Conservation (phyloP, 1,140 invertebrate species). For the Lordiphosa mommai region DNA sequence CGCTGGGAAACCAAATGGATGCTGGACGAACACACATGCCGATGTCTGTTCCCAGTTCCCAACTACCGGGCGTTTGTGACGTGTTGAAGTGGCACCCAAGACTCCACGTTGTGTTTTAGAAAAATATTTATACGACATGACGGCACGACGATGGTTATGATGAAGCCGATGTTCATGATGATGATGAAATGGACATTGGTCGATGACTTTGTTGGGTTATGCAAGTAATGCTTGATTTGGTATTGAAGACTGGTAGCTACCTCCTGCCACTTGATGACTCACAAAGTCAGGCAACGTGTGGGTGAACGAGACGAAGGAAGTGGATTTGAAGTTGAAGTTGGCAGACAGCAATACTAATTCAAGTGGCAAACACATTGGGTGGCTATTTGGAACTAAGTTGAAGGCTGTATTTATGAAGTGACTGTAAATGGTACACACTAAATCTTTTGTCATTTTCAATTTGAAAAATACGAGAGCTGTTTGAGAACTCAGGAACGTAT, state of each 20-base stretch:
- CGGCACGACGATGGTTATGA: conserved; percentile 28
- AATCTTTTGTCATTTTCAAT: too few species aligned
- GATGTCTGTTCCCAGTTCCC: conserved; percentile 15
- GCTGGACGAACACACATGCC: conserved; percentile 28
- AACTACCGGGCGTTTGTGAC: conserved; percentile 57
- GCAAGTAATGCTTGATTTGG: conserved; percentile 77
- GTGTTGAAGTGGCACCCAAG: conserved; percentile 51
- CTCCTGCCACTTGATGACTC: conserved; percentile 64
- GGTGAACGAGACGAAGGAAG: conserved; percentile 16
- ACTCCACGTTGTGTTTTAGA: conserved; percentile 43
- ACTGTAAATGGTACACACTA: too few species aligned
- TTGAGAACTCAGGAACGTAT: too few species aligned
- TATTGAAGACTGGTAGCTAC: conserved; percentile 75
- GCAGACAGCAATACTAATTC: conserved; percentile 9
- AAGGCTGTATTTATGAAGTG: conserved; percentile 1
- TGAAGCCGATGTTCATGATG: conserved; percentile 19
- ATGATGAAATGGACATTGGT: conserved; percentile 56
- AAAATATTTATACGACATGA: conserved; percentile 68
- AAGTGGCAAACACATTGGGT: conserved; percentile 16
- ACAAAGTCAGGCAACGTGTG: conserved; percentile 28
- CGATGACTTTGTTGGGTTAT: conserved; percentile 54
- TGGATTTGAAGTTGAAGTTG: background rate
- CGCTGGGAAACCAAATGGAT: conserved; percentile 24
- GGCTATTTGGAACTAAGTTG: conserved; percentile 12
- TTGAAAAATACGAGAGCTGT: too few species aligned